Conservation (phyloP, 1,140 invertebrate genomes). For the Wiebesia pumilae region DNA sequence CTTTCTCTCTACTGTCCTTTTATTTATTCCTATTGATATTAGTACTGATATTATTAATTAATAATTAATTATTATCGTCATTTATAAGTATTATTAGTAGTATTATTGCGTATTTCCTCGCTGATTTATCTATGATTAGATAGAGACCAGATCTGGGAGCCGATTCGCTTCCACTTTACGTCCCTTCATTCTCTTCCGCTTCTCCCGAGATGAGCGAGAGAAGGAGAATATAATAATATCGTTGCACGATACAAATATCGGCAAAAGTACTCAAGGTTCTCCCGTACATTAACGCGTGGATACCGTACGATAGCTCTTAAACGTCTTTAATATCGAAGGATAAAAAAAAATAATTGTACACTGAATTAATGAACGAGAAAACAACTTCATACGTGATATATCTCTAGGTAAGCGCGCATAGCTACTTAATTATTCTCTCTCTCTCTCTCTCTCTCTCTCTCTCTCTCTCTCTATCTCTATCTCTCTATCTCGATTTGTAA, state of each 20-base stretch:
- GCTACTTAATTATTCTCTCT: slow-evolving; percentile 26
- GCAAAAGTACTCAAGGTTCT: neutral
- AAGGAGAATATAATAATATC: slow-evolving; percentile 24
- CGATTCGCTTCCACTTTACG: neutral
- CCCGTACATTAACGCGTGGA: neutral
- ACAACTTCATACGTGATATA: slow-evolving; percentile 36
- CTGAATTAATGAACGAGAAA: neutral
- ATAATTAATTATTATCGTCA: slow-evolving; percentile 40
- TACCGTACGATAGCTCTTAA: too few species aligned
- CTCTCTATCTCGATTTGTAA: slow-evolving; percentile 18
- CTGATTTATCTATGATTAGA: neutral
- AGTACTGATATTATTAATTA: slow-evolving; percentile 50
- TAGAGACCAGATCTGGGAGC: neutral
- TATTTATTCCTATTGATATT: slow-evolving; percentile 53
- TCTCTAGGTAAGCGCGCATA: neutral
- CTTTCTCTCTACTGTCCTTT: slow-evolving; percentile 42
- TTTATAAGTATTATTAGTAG: slow-evolving; percentile 55
- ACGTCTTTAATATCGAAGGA: neutral
- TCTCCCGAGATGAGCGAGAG: slow-evolving; percentile 16
- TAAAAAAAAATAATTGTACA: neutral
- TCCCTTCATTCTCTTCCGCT: slow-evolving; percentile 38
- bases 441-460: slow-evolving; percentile 42
- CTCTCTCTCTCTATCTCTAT: slow-evolving; percentile 34
- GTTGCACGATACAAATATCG: neutral
- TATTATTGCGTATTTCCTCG: slow-evolving; percentile 45